Evolutionary conservation across 2,113 vertebrate species (phyloP).

Genomic region (Clarias macrocephalus): DNA sequence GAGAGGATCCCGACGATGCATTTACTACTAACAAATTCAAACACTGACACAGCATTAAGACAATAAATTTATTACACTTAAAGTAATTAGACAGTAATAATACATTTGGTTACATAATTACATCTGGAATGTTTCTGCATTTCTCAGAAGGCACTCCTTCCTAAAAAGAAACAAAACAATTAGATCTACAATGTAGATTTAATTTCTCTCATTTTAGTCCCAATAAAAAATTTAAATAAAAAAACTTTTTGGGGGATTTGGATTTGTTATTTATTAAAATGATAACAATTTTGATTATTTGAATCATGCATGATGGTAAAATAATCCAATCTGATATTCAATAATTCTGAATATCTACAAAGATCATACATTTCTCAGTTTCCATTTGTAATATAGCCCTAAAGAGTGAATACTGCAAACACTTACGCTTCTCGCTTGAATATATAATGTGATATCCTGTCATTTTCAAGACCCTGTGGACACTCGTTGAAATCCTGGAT

Average conservation of each 20-base stretch:
- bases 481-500: slow-evolving; percentile 64
- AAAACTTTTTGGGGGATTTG: too few species aligned
- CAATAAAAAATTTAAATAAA: too few species aligned
- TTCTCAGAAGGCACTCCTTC: slow-evolving; percentile 60
- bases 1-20: background rate
- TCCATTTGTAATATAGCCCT: background rate
- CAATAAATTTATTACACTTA: background rate
- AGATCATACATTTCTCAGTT: background rate
- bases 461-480: slow-evolving; percentile 63
- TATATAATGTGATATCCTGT: slow-evolving; percentile 68
- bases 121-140: slow-evolving; percentile 60
- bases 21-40: background rate
- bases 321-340: too few species aligned
- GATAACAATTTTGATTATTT: background rate
- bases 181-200: too few species aligned
- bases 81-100: background rate
- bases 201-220: too few species aligned
- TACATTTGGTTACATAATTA: background rate
- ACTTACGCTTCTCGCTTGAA: slow-evolving; percentile 74
- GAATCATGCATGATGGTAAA: background rate
- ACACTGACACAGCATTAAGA: background rate
- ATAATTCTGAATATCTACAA: background rate
- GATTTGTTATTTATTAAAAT: background rate
- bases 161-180: slow-evolving; percentile 56
- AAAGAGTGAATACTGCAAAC: slow-evolving; percentile 5